Conservation (phyloP, 1,140 invertebrate genomes). For the Ericerus pela region DNA sequence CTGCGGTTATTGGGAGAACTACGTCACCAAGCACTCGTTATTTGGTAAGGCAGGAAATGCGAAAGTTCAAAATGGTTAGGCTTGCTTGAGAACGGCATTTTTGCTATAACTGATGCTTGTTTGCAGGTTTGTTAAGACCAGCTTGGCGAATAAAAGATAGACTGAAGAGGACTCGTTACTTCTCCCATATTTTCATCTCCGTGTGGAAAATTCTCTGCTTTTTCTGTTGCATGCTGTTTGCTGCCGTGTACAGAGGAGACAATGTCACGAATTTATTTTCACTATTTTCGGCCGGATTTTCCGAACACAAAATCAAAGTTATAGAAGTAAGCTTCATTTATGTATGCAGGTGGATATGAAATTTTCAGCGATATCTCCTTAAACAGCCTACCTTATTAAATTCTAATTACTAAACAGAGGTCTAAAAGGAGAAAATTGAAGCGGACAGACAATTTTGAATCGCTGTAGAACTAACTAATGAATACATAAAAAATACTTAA, state of each 20-base stretch:
- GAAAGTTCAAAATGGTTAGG: conserved; percentile 3
- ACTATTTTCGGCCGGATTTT: conserved; percentile 56
- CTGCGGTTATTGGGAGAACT: conserved; percentile 95
- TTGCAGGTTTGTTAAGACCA: conserved; percentile 55
- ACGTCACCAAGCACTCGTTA: conserved; percentile 65
- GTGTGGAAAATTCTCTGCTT: conserved; percentile 76
- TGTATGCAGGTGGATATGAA: too few species aligned
- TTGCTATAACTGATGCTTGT: too few species aligned
- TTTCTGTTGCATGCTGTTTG: conserved; percentile 53
- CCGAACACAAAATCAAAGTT: conserved; percentile 59
- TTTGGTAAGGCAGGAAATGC: conserved; percentile 38
- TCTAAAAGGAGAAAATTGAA: too few species aligned
- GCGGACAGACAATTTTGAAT: too few species aligned
- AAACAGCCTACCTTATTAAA: too few species aligned
- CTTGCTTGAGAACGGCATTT: too few species aligned
- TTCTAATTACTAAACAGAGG: too few species aligned
- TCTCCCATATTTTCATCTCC: conserved; percentile 73
- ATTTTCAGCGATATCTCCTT: too few species aligned
- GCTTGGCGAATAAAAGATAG: conserved; percentile 67
- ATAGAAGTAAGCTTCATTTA: conserved; percentile 42
- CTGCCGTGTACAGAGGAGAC: conserved; percentile 56
- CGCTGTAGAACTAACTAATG: too few species aligned
- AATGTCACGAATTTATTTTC: conserved; percentile 62
- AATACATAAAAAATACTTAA: too few species aligned
- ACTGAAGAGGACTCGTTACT: conserved; percentile 64